Percentiles rank a stretch among this genome's conserved stretches.
Evolutionary conservation across 2,797 vertebrate genomes (phyloP).

Genomic region (Ispidina lecontei): DNA sequence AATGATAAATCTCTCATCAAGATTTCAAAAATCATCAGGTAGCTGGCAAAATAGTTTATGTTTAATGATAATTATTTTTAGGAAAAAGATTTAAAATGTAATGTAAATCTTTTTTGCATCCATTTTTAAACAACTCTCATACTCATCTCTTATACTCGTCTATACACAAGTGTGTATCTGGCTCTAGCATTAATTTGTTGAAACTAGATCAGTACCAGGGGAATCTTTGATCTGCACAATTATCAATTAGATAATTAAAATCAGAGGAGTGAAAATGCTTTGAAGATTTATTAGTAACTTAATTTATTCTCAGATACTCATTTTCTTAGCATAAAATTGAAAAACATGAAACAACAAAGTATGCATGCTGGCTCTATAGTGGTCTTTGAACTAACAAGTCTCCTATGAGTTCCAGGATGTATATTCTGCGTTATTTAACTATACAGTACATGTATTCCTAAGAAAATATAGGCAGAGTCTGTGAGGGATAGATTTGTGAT

Average conservation of each 20-base stretch:
- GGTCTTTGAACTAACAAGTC: slow-evolving; percentile 23
- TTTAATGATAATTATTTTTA: background rate
- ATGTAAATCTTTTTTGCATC: background rate
- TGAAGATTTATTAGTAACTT: slow-evolving; percentile 37
- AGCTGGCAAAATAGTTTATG: background rate
- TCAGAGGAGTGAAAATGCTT: background rate
- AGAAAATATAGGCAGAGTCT: background rate
- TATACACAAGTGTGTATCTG: background rate
- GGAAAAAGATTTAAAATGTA: background rate
- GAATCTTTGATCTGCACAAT: slow-evolving; percentile 9
- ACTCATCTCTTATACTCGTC: background rate
- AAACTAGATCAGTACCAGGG: background rate
- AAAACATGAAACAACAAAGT: slow-evolving; percentile 28
- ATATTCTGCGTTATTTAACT: background rate
- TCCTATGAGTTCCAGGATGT: background rate
- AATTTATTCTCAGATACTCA: slow-evolving; percentile 3
- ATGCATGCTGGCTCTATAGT: background rate
- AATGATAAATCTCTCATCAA: background rate
- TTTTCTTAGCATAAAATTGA: background rate
- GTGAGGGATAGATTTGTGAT: background rate
- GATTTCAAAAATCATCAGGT: background rate
- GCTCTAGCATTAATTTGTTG: background rate
- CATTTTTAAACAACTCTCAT: background rate
- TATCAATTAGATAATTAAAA: slow-evolving; percentile 42
- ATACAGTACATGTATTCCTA: background rate